Conservation (phyloP, 2,888 invertebrate species). For the Anagyrus pseudococci region DNA sequence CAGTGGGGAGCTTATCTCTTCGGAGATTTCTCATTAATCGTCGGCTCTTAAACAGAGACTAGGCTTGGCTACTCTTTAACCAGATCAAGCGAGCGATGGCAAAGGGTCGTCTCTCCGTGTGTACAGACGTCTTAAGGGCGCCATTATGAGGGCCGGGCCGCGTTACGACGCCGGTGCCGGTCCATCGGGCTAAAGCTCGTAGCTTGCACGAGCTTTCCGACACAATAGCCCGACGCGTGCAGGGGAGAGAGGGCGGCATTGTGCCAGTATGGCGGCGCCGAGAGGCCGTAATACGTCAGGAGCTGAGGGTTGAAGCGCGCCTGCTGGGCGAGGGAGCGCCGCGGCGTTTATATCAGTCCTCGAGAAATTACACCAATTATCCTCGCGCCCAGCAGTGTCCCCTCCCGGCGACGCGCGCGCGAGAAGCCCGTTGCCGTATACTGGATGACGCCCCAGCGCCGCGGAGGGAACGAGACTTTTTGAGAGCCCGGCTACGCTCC, state of each 20-base stretch:
- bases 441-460: too few species aligned
- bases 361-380: constrained; percentile 57
- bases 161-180: too few species aligned
- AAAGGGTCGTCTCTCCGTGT: not conserved
- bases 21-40: constrained; percentile 30
- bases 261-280: too few species aligned
- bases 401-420: not conserved
- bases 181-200: too few species aligned
- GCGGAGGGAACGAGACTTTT: too few species aligned
- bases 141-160: constrained; percentile 28
- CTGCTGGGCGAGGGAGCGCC: not conserved
- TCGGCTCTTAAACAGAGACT: too few species aligned
- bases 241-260: not conserved
- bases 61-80: not conserved
- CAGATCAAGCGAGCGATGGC: not conserved
- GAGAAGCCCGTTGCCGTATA: too few species aligned
- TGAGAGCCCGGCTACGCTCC: too few species aligned
- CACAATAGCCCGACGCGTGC: constrained; percentile 18
- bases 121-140: constrained; percentile 29
- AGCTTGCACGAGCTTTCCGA: too few species aligned
- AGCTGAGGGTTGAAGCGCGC: not conserved
- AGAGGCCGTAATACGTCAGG: too few species aligned
- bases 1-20: not conserved
- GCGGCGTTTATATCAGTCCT: constrained; percentile 52
- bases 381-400: constrained; percentile 25